Evolutionary conservation across 1,140 invertebrate genomes (phyloP).

Genomic region (Caenorhabditis latens): DNA sequence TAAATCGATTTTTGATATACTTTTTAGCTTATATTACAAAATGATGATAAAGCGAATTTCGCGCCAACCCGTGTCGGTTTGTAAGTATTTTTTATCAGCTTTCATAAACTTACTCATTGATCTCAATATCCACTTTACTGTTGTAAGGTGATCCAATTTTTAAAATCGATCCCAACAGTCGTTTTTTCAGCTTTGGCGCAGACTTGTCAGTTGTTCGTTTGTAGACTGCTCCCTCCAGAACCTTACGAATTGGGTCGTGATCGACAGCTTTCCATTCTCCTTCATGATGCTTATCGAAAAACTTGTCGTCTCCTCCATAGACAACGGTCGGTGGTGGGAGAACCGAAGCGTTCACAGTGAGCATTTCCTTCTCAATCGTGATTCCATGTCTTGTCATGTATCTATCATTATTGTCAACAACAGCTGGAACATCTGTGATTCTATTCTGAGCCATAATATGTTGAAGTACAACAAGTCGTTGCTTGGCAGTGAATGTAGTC

Average conservation of each 20-base stretch:
- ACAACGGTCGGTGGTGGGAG: slow-evolving; percentile 21
- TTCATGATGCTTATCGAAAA: neutral
- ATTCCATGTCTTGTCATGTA: slow-evolving; percentile 19
- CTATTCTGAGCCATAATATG: neutral
- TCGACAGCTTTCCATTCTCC: slow-evolving; percentile 3
- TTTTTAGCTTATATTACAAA: no score
- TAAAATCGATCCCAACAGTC: neutral
- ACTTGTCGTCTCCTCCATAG: neutral
- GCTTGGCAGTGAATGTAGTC: neutral
- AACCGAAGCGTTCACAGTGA: slow-evolving; percentile 22
- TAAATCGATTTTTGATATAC: no score
- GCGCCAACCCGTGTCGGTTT: no score
- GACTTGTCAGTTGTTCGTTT: neutral
- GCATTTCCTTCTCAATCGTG: neutral
- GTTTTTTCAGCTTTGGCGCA: neutral
- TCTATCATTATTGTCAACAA: neutral
- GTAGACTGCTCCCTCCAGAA: neutral
- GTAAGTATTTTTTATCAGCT: no score
- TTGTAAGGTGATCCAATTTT: neutral
- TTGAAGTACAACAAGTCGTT: neutral
- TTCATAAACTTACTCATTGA: neutral
- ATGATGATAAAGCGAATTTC: no score
- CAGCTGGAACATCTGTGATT: neutral
- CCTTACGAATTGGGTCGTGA: neutral
- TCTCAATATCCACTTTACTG: neutral